phyloP scores from a whole-genome alignment of 1,140 invertebrate species.

The Cotesia typhae region DNA sequence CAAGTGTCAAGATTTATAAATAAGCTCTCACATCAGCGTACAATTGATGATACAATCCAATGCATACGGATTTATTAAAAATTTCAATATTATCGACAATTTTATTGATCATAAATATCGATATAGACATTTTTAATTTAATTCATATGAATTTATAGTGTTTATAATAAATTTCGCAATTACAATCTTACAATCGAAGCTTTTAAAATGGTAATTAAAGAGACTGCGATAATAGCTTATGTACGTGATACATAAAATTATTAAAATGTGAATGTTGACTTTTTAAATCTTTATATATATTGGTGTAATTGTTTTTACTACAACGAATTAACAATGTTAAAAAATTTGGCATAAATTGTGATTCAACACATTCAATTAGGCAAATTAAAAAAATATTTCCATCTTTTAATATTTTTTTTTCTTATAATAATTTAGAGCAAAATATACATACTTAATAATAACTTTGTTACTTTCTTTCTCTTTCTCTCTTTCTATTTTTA shows the following conservation, averaged over 20 bases:
- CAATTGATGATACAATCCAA: not conserved
- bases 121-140: too few species aligned
- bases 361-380: not conserved
- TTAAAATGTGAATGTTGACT: not conserved
- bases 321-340: conserved; percentile 21
- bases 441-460: too few species aligned
- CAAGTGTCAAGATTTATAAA: conserved; percentile 5
- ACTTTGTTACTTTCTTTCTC: not conserved
- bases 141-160: conserved; percentile 10
- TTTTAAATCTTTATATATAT: not conserved
- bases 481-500: not conserved
- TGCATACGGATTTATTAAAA: not conserved
- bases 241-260: not conserved
- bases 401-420: too few species aligned
- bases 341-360: conserved; percentile 26
- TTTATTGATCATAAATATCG: not conserved
- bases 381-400: not conserved
- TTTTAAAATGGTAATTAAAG: too few species aligned
- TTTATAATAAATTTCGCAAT: too few species aligned
- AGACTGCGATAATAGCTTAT: not conserved
- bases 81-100: not conserved
- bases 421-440: not conserved
- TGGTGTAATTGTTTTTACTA: not conserved
- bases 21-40: conserved; percentile 7
- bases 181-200: too few species aligned